Conservation (phyloP, 2,888 invertebrate genomes). For the Bugula neritina region DNA sequence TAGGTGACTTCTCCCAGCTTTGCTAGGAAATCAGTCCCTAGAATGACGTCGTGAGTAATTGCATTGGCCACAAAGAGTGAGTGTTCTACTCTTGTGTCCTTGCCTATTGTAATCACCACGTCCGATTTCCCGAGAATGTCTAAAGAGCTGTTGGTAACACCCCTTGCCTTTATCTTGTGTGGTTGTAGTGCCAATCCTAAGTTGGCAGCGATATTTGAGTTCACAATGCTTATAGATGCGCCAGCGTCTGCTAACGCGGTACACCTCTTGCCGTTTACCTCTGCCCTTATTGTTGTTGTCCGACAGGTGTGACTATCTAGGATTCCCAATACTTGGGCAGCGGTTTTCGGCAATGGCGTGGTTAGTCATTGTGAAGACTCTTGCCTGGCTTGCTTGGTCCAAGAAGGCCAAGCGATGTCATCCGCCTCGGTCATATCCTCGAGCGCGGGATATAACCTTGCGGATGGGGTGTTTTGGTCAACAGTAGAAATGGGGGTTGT, state of each 20-base stretch:
- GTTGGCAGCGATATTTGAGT: background rate
- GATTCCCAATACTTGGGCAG: background rate
- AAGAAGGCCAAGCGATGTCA: no score
- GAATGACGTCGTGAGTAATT: background rate
- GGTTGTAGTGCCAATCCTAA: background rate
- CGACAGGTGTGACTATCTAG: background rate
- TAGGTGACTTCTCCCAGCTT: background rate
- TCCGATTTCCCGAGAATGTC: background rate
- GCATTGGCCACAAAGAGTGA: background rate
- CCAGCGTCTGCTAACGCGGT: slow-evolving; percentile 5
- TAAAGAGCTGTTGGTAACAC: slow-evolving; percentile 4
- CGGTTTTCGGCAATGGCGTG: no score
- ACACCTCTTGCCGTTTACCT: background rate
- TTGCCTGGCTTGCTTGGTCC: no score
- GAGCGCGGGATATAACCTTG: no score
- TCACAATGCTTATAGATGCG: background rate
- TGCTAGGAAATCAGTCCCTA: background rate
- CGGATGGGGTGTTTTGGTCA: no score
- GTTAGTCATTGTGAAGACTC: no score
- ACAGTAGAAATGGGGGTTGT: no score
- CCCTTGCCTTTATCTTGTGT: background rate
- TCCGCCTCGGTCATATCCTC: no score
- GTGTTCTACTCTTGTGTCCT: background rate
- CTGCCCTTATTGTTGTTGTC: background rate
- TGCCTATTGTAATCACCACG: background rate